Evolutionary conservation across 2,888 invertebrate genomes (phyloP).

Genomic region (Philaethria dido): DNA sequence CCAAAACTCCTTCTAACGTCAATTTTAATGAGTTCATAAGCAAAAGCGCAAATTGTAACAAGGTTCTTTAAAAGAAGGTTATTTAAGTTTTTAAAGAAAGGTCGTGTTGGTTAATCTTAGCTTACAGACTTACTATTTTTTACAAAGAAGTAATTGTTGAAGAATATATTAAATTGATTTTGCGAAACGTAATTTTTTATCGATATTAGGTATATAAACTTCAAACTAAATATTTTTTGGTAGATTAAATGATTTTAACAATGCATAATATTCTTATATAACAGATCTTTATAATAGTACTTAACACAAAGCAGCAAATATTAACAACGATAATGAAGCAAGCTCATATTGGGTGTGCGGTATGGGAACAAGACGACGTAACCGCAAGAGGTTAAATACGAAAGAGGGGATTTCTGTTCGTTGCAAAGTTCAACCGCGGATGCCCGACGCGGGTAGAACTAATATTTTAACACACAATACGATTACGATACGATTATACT

Average conservation of each 20-base stretch:
- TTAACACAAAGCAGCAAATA: constrained; percentile 23
- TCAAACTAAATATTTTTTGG: no score
- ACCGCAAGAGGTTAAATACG: constrained; percentile 71
- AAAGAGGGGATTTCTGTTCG: constrained; percentile 75
- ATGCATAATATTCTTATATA: neutral
- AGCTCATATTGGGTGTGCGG: constrained; percentile 37
- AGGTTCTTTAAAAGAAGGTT: neutral
- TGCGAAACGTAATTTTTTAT: no score
- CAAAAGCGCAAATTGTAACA: neutral
- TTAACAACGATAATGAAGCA: constrained; percentile 34
- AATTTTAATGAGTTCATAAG: constrained; percentile 47
- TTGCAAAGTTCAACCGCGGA: constrained; percentile 70
- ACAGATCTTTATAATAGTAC: constrained; percentile 1
- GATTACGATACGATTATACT: constrained; percentile 25
- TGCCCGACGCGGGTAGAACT: constrained; percentile 58
- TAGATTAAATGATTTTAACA: neutral
- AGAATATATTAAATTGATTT: no score
- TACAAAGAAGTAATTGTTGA: no score
- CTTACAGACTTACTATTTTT: no score
- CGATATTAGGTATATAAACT: no score
- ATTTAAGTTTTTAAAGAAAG: no score
- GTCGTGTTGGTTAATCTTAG: no score
- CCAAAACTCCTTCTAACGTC: constrained; percentile 75
- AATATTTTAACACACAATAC: constrained; percentile 26
- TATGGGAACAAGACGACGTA: constrained; percentile 56